Evolutionary conservation across 2,113 vertebrate species (phyloP), one percentile per base, ranked within the genome.

Genomic region (Campylorhamphus procurvoides): DNA sequence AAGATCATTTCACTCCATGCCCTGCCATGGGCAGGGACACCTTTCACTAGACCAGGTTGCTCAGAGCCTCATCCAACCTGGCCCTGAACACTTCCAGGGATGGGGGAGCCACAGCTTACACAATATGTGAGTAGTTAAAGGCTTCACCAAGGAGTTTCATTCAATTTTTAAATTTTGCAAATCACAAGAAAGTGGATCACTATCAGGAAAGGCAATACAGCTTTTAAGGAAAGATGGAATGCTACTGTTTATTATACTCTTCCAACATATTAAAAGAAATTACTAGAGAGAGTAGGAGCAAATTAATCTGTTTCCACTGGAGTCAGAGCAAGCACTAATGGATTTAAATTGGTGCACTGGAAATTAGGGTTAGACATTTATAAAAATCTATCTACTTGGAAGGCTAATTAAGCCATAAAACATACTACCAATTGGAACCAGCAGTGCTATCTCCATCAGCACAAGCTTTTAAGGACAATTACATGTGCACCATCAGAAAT

Each of bases 371-470:
- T 68, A 85, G 78, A 75, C 40, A 44, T 79, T 64, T 83, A 75
- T 40, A 87, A 87, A 79, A 39, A 85, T 71, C 62, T 79, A 72
- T 71, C 74, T 66, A 42, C 11, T 10, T 59, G 23, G 49, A 93
- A n/a, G 53, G 47, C 62, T 88, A 89, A 92, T 88, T 83, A 76
- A 83, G 71, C 75, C 78, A 75, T 73, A 83, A 90, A 90, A 72
- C 14, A 47, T n/a, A 59, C 2, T 85, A 75, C 62, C 53, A 88
- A 5, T 2, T 72, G 68, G 53, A 86, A 79, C 47, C 50, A 79
- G 67, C 33, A 88, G 44, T 9, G 14, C 14, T 31, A 31, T 29
- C n/a, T 76, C 44, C 53, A 88, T 17, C 71, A 76, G 49, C 58
- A 79, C 24, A 80, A 33, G 22, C 55, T 68, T 86, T 83, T 69